A percentile compares a stretch with the other conserved stretches of the same genome.
phyloP scores from a whole-genome alignment of 2,888 invertebrate species.

The Pseudococcus viburni region DNA sequence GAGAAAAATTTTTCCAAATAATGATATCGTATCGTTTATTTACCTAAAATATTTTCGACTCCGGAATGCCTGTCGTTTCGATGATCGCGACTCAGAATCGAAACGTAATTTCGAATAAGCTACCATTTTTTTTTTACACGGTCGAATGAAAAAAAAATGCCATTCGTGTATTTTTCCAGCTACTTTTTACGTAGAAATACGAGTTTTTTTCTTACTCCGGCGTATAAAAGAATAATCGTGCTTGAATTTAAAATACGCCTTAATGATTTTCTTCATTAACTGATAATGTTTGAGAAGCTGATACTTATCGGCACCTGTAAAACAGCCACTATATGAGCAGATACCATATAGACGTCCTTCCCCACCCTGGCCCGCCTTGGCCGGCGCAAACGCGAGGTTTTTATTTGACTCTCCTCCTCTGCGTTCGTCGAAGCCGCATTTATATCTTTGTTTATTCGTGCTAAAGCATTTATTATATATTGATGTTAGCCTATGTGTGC shows the following conservation, averaged over 20 bases:
- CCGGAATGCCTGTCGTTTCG: not conserved
- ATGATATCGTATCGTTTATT: not conserved
- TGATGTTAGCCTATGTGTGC: not conserved
- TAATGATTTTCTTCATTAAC: constrained; percentile 56
- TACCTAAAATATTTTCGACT: not conserved
- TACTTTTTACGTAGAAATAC: constrained; percentile 30
- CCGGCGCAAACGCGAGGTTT: not conserved
- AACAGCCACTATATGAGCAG: constrained; percentile 38
- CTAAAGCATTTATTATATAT: constrained; percentile 49
- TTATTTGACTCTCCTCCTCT: not conserved
- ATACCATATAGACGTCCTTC: not conserved
- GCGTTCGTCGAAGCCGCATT: not conserved
- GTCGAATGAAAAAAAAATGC: not conserved
- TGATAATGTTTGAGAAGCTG: constrained; percentile 57
- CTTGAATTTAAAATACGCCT: constrained; percentile 53
- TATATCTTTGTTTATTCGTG: constrained; percentile 54
- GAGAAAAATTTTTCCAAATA: constrained; percentile 56
- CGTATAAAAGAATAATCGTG: constrained; percentile 43
- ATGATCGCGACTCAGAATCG: not conserved
- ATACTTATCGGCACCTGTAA: constrained; percentile 52
- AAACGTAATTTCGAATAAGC: too few relatives aligned
- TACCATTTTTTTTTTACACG: not conserved
- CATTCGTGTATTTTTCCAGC: constrained; percentile 26
- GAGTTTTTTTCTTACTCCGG: not conserved
- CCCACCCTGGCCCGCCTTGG: not conserved